Evolutionary conservation across 2,888 invertebrate species (phyloP), one percentile per base, ranked within the genome.

Genomic region (Callinectes sapidus): DNA sequence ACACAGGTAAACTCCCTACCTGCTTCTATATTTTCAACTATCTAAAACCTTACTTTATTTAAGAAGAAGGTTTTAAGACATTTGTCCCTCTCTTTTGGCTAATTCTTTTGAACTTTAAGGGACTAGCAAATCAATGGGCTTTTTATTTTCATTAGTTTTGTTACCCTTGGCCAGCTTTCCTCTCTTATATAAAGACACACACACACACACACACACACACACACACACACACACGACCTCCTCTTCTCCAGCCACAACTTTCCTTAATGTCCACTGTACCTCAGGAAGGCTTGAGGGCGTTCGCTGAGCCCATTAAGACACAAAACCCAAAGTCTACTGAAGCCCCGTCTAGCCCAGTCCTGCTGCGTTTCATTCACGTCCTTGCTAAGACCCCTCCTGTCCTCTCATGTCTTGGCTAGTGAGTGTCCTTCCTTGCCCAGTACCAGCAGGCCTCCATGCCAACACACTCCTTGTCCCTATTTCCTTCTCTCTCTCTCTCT

Each of bases 401-500:
- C 71, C n/a, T 13, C 28, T 28, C 71, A 61, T 16, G 23, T 61
- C 61, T 23, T 23, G 23, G 23, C 61, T 23, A 61, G 61, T 61
- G 18, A 2, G 23, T 61, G 61, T 23, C 61, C 48, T 48, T 48
- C 48, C 8, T 10, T 48, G 48, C 48, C 48, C 3, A 48, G 48
- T 48, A 48, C 48, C 48, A 48, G 10, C 48, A 48, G 10, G 10
- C 48, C 8, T 48, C 5, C 48, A 5, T 48, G 23, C 23, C 23
- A 61, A 23, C 61, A 5, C 23, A 23, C 5, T 23, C 61, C 2
- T 61, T 23, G 23, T 23, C 23, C 61, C 61, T 23, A 6, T 18
- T 23, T 23, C 61, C 61, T 23, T 61, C 71, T 71, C 71, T 71
- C 71, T 71, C 71, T 71, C 71, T 71, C 71, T 71, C 71, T 71